Evolutionary conservation across 2,113 vertebrate species (phyloP), one percentile per base, ranked within the genome.

Genomic region (Monarcha castaneiventris): DNA sequence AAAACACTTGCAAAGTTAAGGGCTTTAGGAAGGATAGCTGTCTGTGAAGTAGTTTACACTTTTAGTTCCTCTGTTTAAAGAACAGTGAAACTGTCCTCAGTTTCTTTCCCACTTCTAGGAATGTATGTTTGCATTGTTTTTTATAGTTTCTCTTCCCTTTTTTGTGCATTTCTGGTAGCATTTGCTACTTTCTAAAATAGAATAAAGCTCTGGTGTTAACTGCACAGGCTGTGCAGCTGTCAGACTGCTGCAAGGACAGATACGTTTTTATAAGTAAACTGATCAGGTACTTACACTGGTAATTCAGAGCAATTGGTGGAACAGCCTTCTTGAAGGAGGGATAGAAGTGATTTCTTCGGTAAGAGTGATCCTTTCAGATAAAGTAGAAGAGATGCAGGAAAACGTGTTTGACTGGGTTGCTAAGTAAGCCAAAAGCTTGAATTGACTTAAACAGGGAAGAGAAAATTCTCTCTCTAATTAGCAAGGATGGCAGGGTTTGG

Each of bases 121-220:
- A 14, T 16, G 6, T 19, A 32, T 8, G 1, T 51, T 83, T 87
- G 22, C 13, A 3, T 39, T 77, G 25, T 10, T 49, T 79, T 46
- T 33, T 0, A 0, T 64, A 17, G 5, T 33, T 88, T n/a, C 5
- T 67, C 0, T 7, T 51, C 21, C n/a, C 15, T 43, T 61, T 49
- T 77, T 68, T 61, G 25, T 64, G 25, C 6, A 21, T 51, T 87
- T 84, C 23, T 7, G 3, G 0, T 51, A 10, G 1, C 8, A 35
- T 79, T 87, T 83, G 30, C 23, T 1, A 3, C 33, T 59, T 56
- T 4, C 20, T 52, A 29, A 11, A 13, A 27, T 10, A 13, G 9
- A 62, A 23, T 26, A 69, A 62, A 69, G 7, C 29, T 33, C 16
- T 76, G 11, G 2, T 61, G 13, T 76, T 86, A 76, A 35, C 19